These are phyloP conservation scores for Dendropsophus ebraccatus DNA, from an alignment of 2,113 vertebrate genomes.

Conservation along the genomic window DNA sequence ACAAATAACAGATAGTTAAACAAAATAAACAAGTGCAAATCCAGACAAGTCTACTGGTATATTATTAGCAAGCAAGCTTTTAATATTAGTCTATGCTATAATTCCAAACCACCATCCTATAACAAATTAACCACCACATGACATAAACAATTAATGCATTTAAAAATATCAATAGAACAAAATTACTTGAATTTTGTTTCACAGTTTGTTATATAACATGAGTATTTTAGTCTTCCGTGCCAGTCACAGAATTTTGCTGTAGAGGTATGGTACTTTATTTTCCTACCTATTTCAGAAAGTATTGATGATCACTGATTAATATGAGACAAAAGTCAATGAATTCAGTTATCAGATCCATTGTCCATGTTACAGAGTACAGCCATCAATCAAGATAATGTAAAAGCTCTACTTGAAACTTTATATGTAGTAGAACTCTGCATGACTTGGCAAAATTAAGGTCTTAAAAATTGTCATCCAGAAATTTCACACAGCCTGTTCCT, in stretches of 20 bases:
- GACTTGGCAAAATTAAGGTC: not conserved
- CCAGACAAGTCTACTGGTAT: no score
- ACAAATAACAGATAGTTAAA: no score
- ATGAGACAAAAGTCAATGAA: not conserved
- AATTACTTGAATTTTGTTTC: no score
- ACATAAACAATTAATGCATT: no score
- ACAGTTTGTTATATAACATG: not conserved
- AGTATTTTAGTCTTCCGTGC: not conserved
- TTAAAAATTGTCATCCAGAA: constrained; percentile 7
- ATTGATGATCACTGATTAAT: not conserved
- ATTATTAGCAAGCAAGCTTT: no score
- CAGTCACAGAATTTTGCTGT: no score
- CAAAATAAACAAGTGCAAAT: no score
- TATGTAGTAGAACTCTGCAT: not conserved
- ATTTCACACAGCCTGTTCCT: constrained; percentile 6
- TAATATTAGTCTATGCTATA: no score
- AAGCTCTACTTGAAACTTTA: not conserved
- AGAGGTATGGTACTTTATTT: no score
- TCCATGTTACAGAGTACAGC: not conserved
- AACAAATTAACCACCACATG: no score
- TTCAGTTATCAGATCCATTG: not conserved
- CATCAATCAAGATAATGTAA: constrained; percentile 2
- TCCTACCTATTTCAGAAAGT: not conserved
- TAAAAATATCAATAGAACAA: no score
- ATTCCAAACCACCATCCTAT: no score